Evolutionary conservation across 2,113 vertebrate genomes (phyloP).

Genomic region (Leptosomus discolor): DNA sequence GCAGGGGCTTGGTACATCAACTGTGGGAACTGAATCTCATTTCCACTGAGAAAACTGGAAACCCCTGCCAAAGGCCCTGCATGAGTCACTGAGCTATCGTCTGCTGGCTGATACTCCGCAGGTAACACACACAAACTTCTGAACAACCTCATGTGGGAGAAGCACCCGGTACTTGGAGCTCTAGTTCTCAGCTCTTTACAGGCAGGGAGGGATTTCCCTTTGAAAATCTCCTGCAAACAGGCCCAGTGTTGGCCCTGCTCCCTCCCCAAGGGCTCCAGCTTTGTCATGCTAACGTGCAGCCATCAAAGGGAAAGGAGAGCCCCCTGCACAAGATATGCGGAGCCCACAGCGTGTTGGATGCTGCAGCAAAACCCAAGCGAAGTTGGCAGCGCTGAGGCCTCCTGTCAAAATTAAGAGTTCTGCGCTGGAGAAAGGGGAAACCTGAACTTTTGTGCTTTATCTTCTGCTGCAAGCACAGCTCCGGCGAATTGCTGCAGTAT

Average conservation of each 20-base stretch:
- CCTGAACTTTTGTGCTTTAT: background rate
- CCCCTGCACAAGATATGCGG: background rate
- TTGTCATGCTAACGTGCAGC: background rate
- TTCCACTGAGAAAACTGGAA: background rate
- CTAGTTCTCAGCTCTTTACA: background rate
- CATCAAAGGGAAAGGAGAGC: background rate
- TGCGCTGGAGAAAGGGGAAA: background rate
- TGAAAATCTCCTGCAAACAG: background rate
- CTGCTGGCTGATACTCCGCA: background rate
- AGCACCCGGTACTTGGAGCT: background rate
- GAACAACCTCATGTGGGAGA: background rate
- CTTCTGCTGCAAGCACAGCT: background rate
- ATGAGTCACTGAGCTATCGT: background rate
- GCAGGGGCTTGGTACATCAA: background rate
- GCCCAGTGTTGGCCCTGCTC: background rate
- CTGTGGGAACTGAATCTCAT: constrained; percentile 20
- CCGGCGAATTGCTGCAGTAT: background rate
- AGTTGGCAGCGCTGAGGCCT: background rate
- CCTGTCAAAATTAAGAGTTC: background rate
- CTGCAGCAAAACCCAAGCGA: background rate
- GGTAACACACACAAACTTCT: background rate
- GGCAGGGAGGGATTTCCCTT: background rate
- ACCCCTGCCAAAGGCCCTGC: background rate
- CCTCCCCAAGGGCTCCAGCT: background rate
- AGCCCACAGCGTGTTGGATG: background rate